phyloP scores from a whole-genome alignment of 2,888 invertebrate species.

The Zygogramma bicolorata region DNA sequence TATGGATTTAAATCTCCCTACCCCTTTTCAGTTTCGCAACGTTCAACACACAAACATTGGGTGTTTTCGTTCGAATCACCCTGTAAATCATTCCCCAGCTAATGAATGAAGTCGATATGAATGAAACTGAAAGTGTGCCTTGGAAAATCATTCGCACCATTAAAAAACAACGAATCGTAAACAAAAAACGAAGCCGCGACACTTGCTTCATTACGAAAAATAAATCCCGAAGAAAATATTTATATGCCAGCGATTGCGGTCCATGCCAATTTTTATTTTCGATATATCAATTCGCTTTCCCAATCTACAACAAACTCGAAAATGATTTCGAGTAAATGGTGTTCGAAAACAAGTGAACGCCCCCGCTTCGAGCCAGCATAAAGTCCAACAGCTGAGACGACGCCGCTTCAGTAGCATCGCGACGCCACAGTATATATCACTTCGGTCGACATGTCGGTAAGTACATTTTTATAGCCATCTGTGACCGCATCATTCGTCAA shows the following conservation, averaged over 20 bases:
- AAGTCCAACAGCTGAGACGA: slow-evolving; percentile 59
- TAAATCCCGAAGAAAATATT: background rate
- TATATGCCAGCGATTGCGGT: background rate
- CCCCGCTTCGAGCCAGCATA: slow-evolving; percentile 60
- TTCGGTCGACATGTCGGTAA: slow-evolving; percentile 61
- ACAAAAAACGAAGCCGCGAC: background rate
- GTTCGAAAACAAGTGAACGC: slow-evolving; percentile 56
- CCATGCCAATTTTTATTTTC: slow-evolving; percentile 31
- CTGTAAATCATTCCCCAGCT: background rate
- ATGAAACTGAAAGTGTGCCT: background rate
- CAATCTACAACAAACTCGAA: slow-evolving; percentile 39
- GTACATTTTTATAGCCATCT: slow-evolving; percentile 41
- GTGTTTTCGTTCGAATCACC: background rate
- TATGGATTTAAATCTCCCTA: too few relatives aligned
- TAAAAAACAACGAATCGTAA: background rate
- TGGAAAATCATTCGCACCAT: background rate
- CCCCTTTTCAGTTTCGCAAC: too few relatives aligned
- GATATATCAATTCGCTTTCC: slow-evolving; percentile 23
- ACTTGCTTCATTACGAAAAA: background rate
- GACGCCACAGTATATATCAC: slow-evolving; percentile 62
- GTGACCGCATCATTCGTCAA: background rate
- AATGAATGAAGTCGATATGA: background rate
- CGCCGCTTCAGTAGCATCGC: slow-evolving; percentile 69
- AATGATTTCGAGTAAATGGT: slow-evolving; percentile 42
- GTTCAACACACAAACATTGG: too few relatives aligned